Evolutionary conservation across 2,113 vertebrate species (phyloP), one percentile per base, ranked within the genome.

Genomic region (Megaptera novaeangliae): DNA sequence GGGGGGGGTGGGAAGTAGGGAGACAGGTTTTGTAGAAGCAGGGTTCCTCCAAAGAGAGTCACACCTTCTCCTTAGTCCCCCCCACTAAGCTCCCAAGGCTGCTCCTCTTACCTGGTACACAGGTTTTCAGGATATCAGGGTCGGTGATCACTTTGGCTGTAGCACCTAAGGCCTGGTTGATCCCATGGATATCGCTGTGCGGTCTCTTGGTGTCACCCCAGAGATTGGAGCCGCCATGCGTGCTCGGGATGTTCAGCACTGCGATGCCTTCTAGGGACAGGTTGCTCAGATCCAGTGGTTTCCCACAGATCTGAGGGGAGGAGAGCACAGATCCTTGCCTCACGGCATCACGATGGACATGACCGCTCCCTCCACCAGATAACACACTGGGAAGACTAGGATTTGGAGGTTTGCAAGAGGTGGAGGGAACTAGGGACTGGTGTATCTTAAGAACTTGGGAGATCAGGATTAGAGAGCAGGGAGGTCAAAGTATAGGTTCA

Each of bases 161-260:
- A 68, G 98, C 97, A 0, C 99, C 98, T 68, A 98, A 98, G 17
- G 96, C 96, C 92, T 95, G 95, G 78, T 98, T 98, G 93, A 98
- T 99, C 5, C 94, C 92, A 85, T 91, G 95, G 29, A 63, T 71
- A 20, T 98, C 98, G 3, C 98, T 98, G 3, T 94, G 95, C 6
- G 94, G 98, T 94, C 98, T 99, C 97, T 99, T 99, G 97, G 99
- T 98, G 74, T 99, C 99, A 1, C 99, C 99, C 99, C 99, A 99
- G 61, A 99, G 99, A 98, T 99, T 99, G 96, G 99, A 99, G 90
- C 99, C 99, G 0, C 99, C 99, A 0, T 99, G 99, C 93, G 99
- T 99, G 98, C 99, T 99, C 96, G 99, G 99, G 98, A 99, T 99
- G 98, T 99, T 99, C 88, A 99, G 99, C 31, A 99, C 98, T 13